Percentiles rank a stretch among this genome's conserved stretches.
Conservation (phyloP, 1,140 invertebrate genomes). For the Drosophila miranda region DNA sequence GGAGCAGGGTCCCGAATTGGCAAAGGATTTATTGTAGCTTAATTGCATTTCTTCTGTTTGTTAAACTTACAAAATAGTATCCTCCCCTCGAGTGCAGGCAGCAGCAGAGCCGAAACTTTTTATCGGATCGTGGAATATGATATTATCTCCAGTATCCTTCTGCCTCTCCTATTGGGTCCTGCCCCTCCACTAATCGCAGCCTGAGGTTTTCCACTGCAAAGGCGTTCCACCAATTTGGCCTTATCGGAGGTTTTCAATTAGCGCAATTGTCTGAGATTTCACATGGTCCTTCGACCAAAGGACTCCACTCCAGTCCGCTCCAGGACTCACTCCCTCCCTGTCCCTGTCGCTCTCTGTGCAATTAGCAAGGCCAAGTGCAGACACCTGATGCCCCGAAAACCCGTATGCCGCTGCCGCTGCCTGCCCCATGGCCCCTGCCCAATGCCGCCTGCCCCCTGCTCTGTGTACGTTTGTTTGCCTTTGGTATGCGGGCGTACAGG, state of each 20-base stretch:
- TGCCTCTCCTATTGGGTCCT: neutral
- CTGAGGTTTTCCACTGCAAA: neutral
- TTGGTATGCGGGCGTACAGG: constrained; percentile 51
- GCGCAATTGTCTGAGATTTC: constrained; percentile 77
- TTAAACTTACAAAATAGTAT: constrained; percentile 20
- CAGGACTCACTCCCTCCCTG: too few species aligned
- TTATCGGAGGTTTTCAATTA: constrained; percentile 76
- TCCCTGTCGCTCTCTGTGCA: constrained; percentile 39
- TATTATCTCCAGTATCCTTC: neutral
- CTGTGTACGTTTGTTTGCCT: constrained; percentile 30
- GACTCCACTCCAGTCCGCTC: neutral
- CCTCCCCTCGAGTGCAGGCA: too few species aligned
- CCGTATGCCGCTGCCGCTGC: too few species aligned
- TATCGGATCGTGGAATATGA: too few species aligned
- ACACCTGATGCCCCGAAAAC: constrained; percentile 61
- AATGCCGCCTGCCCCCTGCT: constrained; percentile 9
- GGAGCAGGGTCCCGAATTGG: constrained; percentile 21
- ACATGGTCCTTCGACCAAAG: constrained; percentile 50
- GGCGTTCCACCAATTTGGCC: constrained; percentile 47
- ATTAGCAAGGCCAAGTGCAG: constrained; percentile 77
- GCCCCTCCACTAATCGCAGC: constrained; percentile 4
- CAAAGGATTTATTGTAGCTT: constrained; percentile 46
- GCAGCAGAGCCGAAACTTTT: too few species aligned
- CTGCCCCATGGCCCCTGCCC: neutral
- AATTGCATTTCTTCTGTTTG: constrained; percentile 47